Conservation (phyloP, 2,797 vertebrate species). For the Cichlasoma orientale region DNA sequence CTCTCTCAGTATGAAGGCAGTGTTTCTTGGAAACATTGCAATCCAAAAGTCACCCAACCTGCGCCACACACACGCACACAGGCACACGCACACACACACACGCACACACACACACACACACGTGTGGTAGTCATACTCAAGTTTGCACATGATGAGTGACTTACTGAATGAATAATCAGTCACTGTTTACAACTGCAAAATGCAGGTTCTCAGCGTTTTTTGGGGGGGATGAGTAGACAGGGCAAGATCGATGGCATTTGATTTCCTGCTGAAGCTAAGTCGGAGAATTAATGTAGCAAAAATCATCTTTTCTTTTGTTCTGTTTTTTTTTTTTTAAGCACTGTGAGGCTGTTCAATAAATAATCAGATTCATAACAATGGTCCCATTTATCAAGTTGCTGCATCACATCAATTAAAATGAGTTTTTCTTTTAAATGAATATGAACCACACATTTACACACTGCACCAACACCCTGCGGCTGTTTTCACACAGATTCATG, state of each 20-base stretch:
- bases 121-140: background rate
- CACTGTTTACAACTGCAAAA: background rate
- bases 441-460: slow-evolving; percentile 25
- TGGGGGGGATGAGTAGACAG: background rate
- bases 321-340: background rate
- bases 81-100: too few relatives aligned
- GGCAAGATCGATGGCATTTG: slow-evolving; percentile 44
- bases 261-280: slow-evolving; percentile 49
- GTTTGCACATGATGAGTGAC: background rate
- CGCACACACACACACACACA: background rate
- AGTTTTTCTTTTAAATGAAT: slow-evolving; percentile 9
- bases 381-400: slow-evolving; percentile 23
- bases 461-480: slow-evolving; percentile 24
- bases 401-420: slow-evolving; percentile 3
- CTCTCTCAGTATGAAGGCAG: background rate
- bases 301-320: slow-evolving; percentile 5
- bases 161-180: slow-evolving; percentile 6
- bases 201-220: slow-evolving; percentile 2
- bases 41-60: slow-evolving; percentile 29
- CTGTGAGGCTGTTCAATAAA: slow-evolving; percentile 35
- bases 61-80: background rate
- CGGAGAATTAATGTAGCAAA: slow-evolving; percentile 48
- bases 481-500: slow-evolving; percentile 11
- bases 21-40: background rate
- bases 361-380: slow-evolving; percentile 35